phyloP scores from a whole-genome alignment of 2,113 vertebrate genomes.

The Oreochromis spilurus region DNA sequence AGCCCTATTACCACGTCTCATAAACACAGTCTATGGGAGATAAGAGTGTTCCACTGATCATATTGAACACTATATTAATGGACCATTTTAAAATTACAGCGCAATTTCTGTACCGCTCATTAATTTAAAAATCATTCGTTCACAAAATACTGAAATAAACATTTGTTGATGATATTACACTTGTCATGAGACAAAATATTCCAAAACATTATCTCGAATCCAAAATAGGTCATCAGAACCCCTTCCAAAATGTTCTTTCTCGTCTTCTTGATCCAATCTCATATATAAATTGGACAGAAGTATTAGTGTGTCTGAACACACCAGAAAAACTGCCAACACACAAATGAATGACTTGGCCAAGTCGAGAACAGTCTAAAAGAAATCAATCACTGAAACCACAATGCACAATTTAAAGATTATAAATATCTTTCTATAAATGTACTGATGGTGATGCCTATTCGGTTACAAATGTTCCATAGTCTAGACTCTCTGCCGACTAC shows the following conservation, averaged over 20 bases:
- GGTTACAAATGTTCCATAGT: background rate
- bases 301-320: background rate
- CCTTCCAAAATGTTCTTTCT: background rate
- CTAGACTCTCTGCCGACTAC: background rate
- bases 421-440: background rate
- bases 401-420: background rate
- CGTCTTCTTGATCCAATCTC: background rate
- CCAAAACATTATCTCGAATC: background rate
- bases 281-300: background rate
- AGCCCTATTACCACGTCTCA: background rate
- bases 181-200: background rate
- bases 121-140: background rate
- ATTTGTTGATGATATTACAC: background rate
- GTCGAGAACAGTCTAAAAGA: background rate
- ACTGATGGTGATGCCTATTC: background rate
- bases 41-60: background rate
- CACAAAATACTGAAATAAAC: background rate
- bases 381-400: background rate
- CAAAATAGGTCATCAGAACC: background rate
- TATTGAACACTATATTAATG: background rate
- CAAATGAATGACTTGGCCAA: background rate
- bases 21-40: background rate
- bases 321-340: background rate
- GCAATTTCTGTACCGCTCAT: background rate
- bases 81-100: background rate